Evolutionary conservation across 1,140 invertebrate species (phyloP), one percentile per base, ranked within the genome.

Genomic region (Drosophila ironensis): DNA sequence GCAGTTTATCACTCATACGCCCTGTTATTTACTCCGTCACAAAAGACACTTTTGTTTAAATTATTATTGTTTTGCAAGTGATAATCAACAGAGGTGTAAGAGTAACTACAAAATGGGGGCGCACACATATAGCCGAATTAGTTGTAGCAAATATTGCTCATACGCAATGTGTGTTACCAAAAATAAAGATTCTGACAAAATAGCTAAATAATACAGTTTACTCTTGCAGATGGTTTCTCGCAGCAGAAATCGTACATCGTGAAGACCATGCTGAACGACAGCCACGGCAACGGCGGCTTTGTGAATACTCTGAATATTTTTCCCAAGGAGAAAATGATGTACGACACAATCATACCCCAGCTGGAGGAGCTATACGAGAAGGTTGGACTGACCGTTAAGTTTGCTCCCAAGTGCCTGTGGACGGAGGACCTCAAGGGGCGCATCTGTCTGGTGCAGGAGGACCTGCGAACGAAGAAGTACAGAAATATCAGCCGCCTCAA

Each of bases 391-490:
- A 17, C 50, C 4, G 61, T 88, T 0, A 72, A 70, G 30, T 72
- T 89, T 19, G 78, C 82, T 4, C 87, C 87, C 14, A 89, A 88
- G 42, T 89, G 87, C 30, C 67, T 67, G 14, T 81, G 68, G 60
- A 42, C 81, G 2, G 87, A 88, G 38, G 66, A 88, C 35, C 52
- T 89, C 0, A 68, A 77, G 5, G 87, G 78, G 1, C 64, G 87
- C 24, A 89, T 87, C 19, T 81, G 77, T 3, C 41, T 93, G 11
- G 88, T 93, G 0, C 77, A 93, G 0, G 92, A 93, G 47, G 93
- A 93, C 82, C 71, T 93, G 6, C 69, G 89, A n/a, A 88, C 90
- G 12, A 82, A 90, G 8, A 93, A 92, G 20, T 93, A 91, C 74
- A 70, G 90, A n/a, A 93, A 93, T 89, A 91, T 91, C 0, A 90